These are phyloP conservation scores for Nematolebias whitei DNA, from an alignment of 2,113 vertebrate species.

Conservation along the genomic window DNA sequence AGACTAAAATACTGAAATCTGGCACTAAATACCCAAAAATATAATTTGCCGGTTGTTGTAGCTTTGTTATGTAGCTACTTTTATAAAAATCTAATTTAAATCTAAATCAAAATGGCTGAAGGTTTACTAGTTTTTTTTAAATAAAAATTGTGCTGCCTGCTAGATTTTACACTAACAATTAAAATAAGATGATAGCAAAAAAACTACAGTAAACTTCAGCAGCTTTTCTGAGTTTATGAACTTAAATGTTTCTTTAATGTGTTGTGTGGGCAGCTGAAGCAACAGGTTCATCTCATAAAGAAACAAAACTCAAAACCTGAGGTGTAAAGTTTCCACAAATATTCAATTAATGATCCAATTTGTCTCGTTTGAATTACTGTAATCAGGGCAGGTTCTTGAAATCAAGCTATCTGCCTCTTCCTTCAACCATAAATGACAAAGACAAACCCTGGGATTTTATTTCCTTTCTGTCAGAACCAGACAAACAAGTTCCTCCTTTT, in stretches of 20 bases:
- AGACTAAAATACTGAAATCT: not conserved
- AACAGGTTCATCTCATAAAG: too few species aligned
- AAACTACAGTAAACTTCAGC: too few species aligned
- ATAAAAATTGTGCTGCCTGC: not conserved
- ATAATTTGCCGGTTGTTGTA: too few species aligned
- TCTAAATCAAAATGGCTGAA: not conserved
- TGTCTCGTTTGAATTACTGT: not conserved
- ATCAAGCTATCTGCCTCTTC: slow-evolving; percentile 41
- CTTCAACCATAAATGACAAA: slow-evolving; percentile 49
- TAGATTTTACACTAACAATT: not conserved
- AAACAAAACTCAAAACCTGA: too few species aligned
- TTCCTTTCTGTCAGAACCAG: slow-evolving; percentile 80
- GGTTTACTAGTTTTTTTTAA: not conserved
- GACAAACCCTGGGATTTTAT: slow-evolving; percentile 74
- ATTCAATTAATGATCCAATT: too few species aligned
- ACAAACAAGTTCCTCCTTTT: slow-evolving; percentile 74
- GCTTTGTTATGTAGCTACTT: too few species aligned
- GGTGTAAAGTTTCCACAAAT: too few species aligned
- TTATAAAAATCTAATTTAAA: not conserved
- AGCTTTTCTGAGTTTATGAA: too few species aligned
- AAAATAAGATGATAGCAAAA: too few species aligned
- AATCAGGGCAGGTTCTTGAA: slow-evolving; percentile 5
- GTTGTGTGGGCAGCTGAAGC: too few species aligned
- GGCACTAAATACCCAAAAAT: not conserved
- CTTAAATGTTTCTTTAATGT: too few species aligned